Percentiles rank a stretch among this genome's conserved stretches.
These are phyloP conservation scores for Lepidocyrtoides sp. DNA, from an alignment of 2,888 invertebrate genomes.

Conservation along the genomic window DNA sequence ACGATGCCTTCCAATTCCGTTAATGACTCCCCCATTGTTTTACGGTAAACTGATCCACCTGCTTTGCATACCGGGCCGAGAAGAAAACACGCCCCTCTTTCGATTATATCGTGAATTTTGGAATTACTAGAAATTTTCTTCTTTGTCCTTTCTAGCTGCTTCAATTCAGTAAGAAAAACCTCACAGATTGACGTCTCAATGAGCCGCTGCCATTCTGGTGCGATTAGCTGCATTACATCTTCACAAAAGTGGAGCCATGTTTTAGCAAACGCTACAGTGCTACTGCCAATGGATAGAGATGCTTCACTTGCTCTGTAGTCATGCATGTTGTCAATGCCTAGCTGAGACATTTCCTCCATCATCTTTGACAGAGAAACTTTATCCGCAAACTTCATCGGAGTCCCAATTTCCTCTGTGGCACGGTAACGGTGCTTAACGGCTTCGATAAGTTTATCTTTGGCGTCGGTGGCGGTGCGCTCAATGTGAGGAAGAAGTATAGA, in stretches of 20 bases:
- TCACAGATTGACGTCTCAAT: slow-evolving; percentile 92
- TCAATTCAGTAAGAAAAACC: slow-evolving; percentile 92
- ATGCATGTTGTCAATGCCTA: slow-evolving; percentile 90
- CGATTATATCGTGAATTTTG: slow-evolving; percentile 89
- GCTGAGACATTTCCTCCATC: slow-evolving; percentile 90
- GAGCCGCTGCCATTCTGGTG: slow-evolving; percentile 91
- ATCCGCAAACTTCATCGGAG: slow-evolving; percentile 93
- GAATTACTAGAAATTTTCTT: slow-evolving; percentile 88
- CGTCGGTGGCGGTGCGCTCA: slow-evolving; percentile 92
- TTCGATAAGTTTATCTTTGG: slow-evolving; percentile 93
- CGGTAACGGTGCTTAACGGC: slow-evolving; percentile 90
- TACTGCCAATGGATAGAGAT: slow-evolving; percentile 90
- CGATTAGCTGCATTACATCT: slow-evolving; percentile 92
- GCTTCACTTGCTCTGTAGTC: slow-evolving; percentile 87
- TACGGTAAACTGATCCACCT: slow-evolving; percentile 89
- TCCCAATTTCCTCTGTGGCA: slow-evolving; percentile 94
- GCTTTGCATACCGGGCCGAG: slow-evolving; percentile 90
- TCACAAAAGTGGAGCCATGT: slow-evolving; percentile 91
- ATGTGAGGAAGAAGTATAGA: slow-evolving; percentile 93
- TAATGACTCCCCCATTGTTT: slow-evolving; percentile 86
- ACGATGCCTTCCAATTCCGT: slow-evolving; percentile 81
- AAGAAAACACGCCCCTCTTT: slow-evolving; percentile 91
- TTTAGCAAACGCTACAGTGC: slow-evolving; percentile 93
- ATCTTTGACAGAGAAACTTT: slow-evolving; percentile 91
- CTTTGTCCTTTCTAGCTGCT: slow-evolving; percentile 88